A percentile compares a stretch with the other conserved stretches of the same genome.
phyloP scores from a whole-genome alignment of 2,888 invertebrate genomes.

The Catonia carolina region DNA sequence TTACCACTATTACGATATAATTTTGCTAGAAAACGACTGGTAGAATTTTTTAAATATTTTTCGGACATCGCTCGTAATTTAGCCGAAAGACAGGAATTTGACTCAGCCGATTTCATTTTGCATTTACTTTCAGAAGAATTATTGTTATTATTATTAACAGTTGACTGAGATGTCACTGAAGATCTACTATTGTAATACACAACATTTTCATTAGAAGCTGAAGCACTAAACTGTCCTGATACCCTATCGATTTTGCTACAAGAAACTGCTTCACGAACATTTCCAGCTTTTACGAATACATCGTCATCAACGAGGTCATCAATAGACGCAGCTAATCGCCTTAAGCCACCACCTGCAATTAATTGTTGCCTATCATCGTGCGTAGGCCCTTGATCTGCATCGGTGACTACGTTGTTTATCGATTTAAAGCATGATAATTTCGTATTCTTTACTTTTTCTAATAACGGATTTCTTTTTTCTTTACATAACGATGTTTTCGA shows the following conservation, averaged over 20 bases:
- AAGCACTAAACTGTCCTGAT: slow-evolving; percentile 5
- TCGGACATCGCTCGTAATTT: slow-evolving; percentile 67
- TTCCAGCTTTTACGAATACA: slow-evolving; percentile 17
- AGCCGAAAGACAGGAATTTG: slow-evolving; percentile 58
- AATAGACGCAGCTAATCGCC: slow-evolving; percentile 29
- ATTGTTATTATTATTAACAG: not conserved
- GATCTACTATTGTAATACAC: slow-evolving; percentile 1
- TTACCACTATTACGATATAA: slow-evolving; percentile 48
- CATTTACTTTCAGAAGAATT: not conserved
- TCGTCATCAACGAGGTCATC: slow-evolving; percentile 24
- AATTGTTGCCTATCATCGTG: slow-evolving; percentile 28
- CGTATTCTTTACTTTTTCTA: slow-evolving; percentile 64
- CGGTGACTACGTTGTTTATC: slow-evolving; percentile 32
- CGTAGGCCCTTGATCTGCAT: not conserved
- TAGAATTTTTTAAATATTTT: slow-evolving; percentile 61
- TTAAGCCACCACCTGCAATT: slow-evolving; percentile 29
- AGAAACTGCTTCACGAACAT: slow-evolving; percentile 10
- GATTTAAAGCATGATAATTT: slow-evolving; percentile 57
- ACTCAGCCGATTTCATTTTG: slow-evolving; percentile 26
- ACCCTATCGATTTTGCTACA: slow-evolving; percentile 16
- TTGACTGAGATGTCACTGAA: not conserved
- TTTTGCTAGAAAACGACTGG: slow-evolving; percentile 60
- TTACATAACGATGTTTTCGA: slow-evolving; percentile 42
- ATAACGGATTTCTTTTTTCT: slow-evolving; percentile 63
- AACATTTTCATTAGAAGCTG: slow-evolving; percentile 7